Evolutionary conservation across 1,140 invertebrate genomes (phyloP).

Genomic region (Solenopsis fugax): DNA sequence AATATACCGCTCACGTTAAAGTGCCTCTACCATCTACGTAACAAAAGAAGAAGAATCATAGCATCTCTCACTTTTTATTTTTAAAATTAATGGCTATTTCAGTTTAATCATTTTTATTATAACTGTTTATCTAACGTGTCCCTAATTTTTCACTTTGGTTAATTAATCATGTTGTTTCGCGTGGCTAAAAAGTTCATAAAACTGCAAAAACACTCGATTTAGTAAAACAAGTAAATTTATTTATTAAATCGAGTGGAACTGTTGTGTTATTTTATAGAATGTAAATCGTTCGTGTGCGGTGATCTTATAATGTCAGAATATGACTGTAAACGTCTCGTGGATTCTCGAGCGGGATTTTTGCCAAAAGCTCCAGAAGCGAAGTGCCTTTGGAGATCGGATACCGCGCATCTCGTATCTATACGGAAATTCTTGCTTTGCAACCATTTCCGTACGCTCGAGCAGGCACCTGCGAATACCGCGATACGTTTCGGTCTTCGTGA

Average conservation of each 20-base stretch:
- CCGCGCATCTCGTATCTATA: conserved; percentile 32
- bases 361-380: conserved; percentile 24
- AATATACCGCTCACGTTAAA: not conserved
- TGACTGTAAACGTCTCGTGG: not conserved
- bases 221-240: not conserved
- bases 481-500: conserved; percentile 49
- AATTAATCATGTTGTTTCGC: not conserved
- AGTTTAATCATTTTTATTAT: not conserved
- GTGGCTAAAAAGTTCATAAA: not conserved
- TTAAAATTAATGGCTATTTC: not conserved
- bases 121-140: not conserved
- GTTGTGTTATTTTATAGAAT: not conserved
- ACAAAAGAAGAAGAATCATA: not conserved
- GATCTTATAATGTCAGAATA: not conserved
- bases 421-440: conserved; percentile 59
- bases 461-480: conserved; percentile 25
- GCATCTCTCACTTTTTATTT: not conserved
- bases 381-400: conserved; percentile 32
- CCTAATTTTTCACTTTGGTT: not conserved
- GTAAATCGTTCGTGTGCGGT: not conserved
- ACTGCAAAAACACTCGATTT: not conserved
- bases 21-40: not conserved
- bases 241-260: not conserved
- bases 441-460: conserved; percentile 44
- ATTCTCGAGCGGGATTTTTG: conserved; percentile 13